Conservation (phyloP, 2,888 invertebrate genomes). For the Drosophila niveifrons region DNA sequence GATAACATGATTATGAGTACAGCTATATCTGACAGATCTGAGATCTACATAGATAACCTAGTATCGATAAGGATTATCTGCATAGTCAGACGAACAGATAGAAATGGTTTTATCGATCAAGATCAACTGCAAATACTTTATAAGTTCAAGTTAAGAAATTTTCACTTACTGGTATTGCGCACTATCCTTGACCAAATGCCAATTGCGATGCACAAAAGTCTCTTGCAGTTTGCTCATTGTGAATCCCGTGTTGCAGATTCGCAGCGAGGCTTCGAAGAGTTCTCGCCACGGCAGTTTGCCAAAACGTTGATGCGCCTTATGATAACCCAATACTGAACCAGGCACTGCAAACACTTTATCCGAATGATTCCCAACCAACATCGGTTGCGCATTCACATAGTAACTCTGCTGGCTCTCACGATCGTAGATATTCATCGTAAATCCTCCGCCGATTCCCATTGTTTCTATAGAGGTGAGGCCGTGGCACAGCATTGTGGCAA, state of each 20-base stretch:
- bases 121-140: too few relatives aligned
- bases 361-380: too few relatives aligned
- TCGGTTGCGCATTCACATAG: conserved; percentile 91
- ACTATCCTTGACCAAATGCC: conserved; percentile 7
- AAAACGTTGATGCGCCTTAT: conserved; percentile 90
- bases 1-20: too few relatives aligned
- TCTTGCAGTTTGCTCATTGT: conserved; percentile 87
- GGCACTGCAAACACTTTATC: conserved; percentile 87
- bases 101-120: too few relatives aligned
- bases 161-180: conserved; percentile 85
- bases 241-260: conserved; percentile 89
- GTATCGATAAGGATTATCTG: too few relatives aligned
- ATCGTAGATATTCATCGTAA: conserved; percentile 92
- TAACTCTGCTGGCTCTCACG: conserved; percentile 87
- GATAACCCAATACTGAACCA: conserved; percentile 93
- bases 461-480: conserved; percentile 92
- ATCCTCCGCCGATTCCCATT: conserved; percentile 92
- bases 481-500: conserved; percentile 94
- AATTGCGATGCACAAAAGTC: conserved; percentile 82
- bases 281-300: conserved; percentile 92
- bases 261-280: conserved; percentile 88
- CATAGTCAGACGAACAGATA: too few relatives aligned
- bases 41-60: too few relatives aligned
- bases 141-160: too few relatives aligned
- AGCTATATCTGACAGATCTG: too few relatives aligned